These are phyloP conservation scores for Charadrius vociferus DNA, from an alignment of 2,113 vertebrate species.

Conservation along the genomic window DNA sequence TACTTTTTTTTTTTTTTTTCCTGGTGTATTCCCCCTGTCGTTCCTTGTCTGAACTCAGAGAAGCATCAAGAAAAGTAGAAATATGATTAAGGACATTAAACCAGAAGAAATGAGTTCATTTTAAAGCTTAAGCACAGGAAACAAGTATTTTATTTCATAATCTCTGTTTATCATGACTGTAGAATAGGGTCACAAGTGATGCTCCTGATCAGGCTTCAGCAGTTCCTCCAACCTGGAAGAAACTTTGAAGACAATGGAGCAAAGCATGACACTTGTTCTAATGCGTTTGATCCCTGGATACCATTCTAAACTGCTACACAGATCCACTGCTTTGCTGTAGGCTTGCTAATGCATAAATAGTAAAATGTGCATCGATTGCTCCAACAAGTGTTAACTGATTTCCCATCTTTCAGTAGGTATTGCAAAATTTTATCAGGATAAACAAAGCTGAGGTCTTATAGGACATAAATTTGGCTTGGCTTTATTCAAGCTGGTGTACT, in stretches of 20 bases:
- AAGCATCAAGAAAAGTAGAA: neutral
- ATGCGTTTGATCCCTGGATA: neutral
- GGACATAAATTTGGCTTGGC: neutral
- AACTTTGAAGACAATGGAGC: neutral
- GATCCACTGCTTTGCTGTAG: neutral
- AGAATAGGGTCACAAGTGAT: neutral
- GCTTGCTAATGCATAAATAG: neutral
- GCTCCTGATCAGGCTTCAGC: neutral
- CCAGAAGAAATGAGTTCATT: neutral
- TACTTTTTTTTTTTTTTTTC: neutral
- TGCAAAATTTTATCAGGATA: neutral
- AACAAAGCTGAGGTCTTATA: neutral
- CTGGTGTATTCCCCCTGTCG: neutral
- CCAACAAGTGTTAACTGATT: neutral
- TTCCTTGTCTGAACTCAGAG: neutral
- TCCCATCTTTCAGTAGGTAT: neutral
- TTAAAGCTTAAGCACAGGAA: neutral
- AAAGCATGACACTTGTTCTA: rapidly evolving
- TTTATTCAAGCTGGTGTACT: neutral
- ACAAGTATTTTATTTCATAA: neutral
- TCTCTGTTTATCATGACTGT: neutral
- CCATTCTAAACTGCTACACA: neutral
- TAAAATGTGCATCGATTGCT: neutral
- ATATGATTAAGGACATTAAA: neutral
- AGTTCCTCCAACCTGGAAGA: neutral